Evolutionary conservation across 2,113 vertebrate species (phyloP).

Genomic region (Chloroceryle aenea): DNA sequence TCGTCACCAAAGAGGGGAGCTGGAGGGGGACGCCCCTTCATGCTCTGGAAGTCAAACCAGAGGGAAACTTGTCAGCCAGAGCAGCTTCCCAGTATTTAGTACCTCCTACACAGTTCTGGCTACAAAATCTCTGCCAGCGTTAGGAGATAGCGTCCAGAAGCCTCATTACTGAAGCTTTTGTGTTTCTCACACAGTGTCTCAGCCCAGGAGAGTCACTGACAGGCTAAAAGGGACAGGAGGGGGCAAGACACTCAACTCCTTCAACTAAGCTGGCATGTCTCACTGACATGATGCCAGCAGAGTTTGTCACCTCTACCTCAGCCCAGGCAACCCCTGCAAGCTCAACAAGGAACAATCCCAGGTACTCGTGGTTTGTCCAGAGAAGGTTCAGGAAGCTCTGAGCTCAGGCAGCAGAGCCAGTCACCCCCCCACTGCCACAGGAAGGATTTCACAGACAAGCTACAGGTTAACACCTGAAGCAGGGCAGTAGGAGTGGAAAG

Average conservation of each 20-base stretch:
- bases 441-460: neutral
- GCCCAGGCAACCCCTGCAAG: neutral
- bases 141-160: neutral
- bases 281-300: neutral
- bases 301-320: neutral
- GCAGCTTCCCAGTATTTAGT: neutral
- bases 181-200: neutral
- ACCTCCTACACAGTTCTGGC: neutral
- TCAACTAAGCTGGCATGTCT: neutral
- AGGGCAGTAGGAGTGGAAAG: neutral
- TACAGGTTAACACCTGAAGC: neutral
- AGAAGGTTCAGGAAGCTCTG: fast-evolving
- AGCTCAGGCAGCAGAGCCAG: neutral
- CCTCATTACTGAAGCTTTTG: neutral
- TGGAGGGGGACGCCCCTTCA: constrained; percentile 92
- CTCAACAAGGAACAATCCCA: neutral
- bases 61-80: neutral
- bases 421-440: neutral
- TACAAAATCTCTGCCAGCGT: neutral
- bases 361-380: neutral
- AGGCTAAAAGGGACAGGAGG: neutral
- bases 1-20: constrained; percentile 91
- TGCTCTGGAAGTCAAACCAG: constrained; percentile 80
- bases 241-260: neutral
- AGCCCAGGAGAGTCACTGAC: neutral